These are phyloP conservation scores for Montipora foliosa DNA, from an alignment of 64 coral and sea anemone species.

Conservation along the genomic window DNA sequence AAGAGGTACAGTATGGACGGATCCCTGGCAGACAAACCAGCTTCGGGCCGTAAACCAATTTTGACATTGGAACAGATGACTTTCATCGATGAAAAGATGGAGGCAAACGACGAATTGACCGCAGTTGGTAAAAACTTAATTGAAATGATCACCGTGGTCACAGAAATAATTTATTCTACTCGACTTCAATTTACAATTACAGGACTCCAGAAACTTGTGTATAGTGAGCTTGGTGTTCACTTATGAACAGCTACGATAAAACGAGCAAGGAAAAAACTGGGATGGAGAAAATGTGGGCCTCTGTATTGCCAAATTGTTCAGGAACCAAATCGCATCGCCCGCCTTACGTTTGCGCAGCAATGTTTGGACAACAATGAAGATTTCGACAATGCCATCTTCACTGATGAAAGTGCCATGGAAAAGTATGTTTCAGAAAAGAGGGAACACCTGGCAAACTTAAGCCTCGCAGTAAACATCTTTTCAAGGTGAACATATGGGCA, in stretches of 20 bases:
- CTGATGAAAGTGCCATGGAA: not conserved
- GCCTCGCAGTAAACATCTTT: not conserved
- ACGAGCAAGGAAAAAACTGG: not conserved
- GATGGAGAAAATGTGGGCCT: not conserved
- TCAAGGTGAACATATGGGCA: not conserved
- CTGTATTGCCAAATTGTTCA: not conserved
- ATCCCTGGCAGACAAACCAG: no score
- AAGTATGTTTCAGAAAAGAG: not conserved
- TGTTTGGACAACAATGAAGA: not conserved
- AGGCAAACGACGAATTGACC: no score
- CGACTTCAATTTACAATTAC: not conserved
- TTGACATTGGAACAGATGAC: no score
- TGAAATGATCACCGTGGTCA: no score
- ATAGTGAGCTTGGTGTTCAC: not conserved
- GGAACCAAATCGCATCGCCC: not conserved
- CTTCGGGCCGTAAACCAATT: no score
- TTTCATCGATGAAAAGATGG: no score
- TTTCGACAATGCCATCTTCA: not conserved
- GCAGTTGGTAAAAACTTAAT: no score
- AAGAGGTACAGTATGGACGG: no score
- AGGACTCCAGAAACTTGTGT: not conserved
- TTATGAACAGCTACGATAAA: not conserved
- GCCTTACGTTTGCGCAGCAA: not conserved
- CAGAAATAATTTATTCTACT: no score
- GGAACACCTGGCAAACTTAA: not conserved